Evolutionary conservation across 2,113 vertebrate species (phyloP).

Genomic region (Noturus placidus): DNA sequence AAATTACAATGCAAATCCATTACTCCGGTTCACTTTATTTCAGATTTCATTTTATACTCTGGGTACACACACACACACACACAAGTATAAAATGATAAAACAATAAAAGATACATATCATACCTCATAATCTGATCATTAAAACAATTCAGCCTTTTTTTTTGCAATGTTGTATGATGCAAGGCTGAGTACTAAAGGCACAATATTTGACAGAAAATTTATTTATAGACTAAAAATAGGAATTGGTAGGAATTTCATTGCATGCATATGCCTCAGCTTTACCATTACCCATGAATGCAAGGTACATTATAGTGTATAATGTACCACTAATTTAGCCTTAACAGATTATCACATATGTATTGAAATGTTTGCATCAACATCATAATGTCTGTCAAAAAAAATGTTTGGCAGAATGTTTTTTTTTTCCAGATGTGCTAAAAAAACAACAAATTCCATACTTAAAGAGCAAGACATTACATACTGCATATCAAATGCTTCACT

Average conservation of each 20-base stretch:
- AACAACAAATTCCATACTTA: neutral
- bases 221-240: neutral
- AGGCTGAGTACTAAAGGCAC: slow-evolving; percentile 1
- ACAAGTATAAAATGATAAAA: neutral
- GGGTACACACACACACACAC: neutral
- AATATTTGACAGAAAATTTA: neutral
- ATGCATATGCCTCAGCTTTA: neutral
- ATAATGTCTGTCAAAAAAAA: neutral
- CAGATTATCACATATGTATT: neutral
- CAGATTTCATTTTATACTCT: slow-evolving; percentile 1
- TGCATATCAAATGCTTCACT: neutral
- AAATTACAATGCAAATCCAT: neutral
- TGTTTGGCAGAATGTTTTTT: slow-evolving; percentile 3
- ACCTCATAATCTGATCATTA: neutral
- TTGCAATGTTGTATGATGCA: neutral
- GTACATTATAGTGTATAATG: neutral
- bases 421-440: neutral
- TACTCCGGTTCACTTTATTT: slow-evolving; percentile 8
- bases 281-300: neutral
- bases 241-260: neutral
- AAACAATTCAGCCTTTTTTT: neutral
- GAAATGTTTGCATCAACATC: neutral
- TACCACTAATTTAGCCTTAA: neutral
- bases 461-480: neutral
- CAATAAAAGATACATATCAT: neutral